Percentiles rank a stretch among this genome's conserved stretches.
These are phyloP conservation scores for Lepidostoma basale DNA, from an alignment of 1,140 invertebrate genomes.

Conservation along the genomic window DNA sequence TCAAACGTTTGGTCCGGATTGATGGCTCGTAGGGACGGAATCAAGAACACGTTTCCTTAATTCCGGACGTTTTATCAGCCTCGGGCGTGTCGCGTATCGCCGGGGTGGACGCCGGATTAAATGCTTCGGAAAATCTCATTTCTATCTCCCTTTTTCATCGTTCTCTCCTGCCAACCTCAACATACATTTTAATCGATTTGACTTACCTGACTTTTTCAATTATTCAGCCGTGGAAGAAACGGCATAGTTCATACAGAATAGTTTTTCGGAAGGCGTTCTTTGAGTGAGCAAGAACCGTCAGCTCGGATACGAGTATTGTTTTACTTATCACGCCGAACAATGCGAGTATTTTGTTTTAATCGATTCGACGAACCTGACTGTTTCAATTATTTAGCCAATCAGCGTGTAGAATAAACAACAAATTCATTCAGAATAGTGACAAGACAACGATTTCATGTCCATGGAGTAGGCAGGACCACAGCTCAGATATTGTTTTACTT, in stretches of 20 bases:
- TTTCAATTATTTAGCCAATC: not conserved
- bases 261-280: not conserved
- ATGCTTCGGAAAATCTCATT: too few relatives aligned
- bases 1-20: conserved; percentile 50
- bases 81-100: too few relatives aligned
- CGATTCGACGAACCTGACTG: not conserved
- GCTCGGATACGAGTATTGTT: conserved; percentile 47
- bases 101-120: too few relatives aligned
- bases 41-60: conserved; percentile 1
- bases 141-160: not conserved
- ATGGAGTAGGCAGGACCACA: not conserved
- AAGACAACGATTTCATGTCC: not conserved
- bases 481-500: conserved; percentile 52
- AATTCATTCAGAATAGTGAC: not conserved
- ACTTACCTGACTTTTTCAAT: not conserved
- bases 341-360: conserved; percentile 56
- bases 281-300: not conserved
- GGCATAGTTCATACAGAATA: not conserved
- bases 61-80: not conserved
- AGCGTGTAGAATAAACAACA: not conserved
- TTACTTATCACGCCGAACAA: conserved; percentile 58
- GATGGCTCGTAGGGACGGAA: conserved; percentile 7
- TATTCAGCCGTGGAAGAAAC: not conserved
- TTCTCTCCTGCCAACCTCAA: not conserved
- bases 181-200: not conserved